Conservation (phyloP, 2,113 vertebrate species). For the Corythornis vintsioides region DNA sequence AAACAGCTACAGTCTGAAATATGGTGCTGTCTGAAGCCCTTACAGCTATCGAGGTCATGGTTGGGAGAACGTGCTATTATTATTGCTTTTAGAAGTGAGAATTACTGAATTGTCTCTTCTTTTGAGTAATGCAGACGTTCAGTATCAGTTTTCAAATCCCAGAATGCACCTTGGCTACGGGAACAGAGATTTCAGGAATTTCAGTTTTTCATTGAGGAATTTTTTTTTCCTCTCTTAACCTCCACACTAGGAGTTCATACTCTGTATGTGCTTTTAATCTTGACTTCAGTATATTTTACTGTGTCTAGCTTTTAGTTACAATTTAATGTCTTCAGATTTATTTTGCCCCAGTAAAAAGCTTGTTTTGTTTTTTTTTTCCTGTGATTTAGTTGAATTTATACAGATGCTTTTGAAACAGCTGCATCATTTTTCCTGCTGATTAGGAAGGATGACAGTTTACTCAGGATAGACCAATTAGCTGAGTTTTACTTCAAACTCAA, state of each 20-base stretch:
- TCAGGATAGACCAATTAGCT: slow-evolving; percentile 5
- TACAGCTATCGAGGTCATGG: slow-evolving; percentile 2
- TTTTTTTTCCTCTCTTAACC: neutral
- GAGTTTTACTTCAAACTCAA: neutral
- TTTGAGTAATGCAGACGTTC: neutral
- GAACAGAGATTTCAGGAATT: slow-evolving; percentile 1
- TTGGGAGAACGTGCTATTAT: neutral
- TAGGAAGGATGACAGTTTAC: slow-evolving; percentile 37
- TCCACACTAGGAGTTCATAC: neutral
- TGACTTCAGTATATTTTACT: slow-evolving; percentile 61
- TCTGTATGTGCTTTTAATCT: slow-evolving; percentile 62
- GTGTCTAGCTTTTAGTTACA: slow-evolving; percentile 49
- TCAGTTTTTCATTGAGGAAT: neutral
- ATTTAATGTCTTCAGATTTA: slow-evolving; percentile 67
- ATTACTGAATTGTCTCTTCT: neutral
- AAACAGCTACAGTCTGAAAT: slow-evolving; percentile 47
- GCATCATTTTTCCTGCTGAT: slow-evolving; percentile 59
- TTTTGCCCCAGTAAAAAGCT: slow-evolving; percentile 47
- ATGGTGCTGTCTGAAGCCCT: neutral
- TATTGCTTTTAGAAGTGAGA: neutral
- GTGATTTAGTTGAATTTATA: slow-evolving; percentile 66
- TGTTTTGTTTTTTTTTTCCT: neutral
- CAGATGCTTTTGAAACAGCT: slow-evolving; percentile 67
- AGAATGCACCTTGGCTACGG: neutral
- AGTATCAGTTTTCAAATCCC: neutral